Evolutionary conservation across 1,140 invertebrate species (phyloP).

Genomic region (Metaphire vulgaris): DNA sequence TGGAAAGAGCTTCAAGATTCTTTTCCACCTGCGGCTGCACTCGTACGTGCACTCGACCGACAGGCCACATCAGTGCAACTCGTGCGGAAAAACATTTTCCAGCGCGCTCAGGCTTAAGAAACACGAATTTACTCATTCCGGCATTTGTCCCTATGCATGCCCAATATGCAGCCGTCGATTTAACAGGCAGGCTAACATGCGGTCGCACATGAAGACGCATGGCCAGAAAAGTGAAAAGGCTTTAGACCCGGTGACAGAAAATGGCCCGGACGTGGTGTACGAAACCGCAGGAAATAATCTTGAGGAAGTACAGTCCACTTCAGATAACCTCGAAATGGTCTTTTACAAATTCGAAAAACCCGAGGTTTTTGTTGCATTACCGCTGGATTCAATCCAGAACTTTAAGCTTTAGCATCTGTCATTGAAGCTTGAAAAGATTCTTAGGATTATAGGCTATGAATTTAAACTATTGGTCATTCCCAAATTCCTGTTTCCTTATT

Average conservation of each 20-base stretch:
- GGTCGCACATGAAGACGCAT: background rate
- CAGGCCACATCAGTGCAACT: slow-evolving; percentile 83
- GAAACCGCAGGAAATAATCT: background rate
- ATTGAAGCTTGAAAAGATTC: too few relatives aligned
- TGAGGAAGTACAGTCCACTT: background rate
- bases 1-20: slow-evolving; percentile 45
- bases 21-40: slow-evolving; percentile 50
- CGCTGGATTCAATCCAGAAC: background rate
- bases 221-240: background rate
- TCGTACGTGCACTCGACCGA: slow-evolving; percentile 85
- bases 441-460: too few relatives aligned
- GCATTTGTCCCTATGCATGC: slow-evolving; percentile 69
- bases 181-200: slow-evolving; percentile 34
- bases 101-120: slow-evolving; percentile 68
- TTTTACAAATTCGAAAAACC: background rate
- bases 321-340: background rate
- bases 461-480: too few relatives aligned
- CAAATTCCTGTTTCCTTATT: too few relatives aligned
- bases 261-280: background rate
- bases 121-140: slow-evolving; percentile 89
- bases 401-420: background rate
- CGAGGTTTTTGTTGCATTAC: background rate
- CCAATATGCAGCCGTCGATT: slow-evolving; percentile 41
- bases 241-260: background rate
- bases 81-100: slow-evolving; percentile 77